Evolutionary conservation across 2,797 vertebrate genomes (phyloP).

Genomic region (Vireo griseus): DNA sequence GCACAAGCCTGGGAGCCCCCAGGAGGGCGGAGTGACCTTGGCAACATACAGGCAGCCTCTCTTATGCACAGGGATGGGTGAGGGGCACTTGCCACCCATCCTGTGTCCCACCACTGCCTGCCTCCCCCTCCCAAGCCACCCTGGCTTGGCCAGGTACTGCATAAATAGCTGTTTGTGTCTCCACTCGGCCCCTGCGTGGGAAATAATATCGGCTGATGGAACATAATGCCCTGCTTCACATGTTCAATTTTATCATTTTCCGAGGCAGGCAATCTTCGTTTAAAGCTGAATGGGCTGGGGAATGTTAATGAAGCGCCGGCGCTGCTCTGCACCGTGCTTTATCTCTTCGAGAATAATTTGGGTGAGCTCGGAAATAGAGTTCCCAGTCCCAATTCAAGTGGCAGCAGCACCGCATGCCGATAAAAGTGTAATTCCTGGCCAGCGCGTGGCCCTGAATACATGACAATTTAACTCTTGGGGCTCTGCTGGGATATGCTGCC

Average conservation of each 20-base stretch:
- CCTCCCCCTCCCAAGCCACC: neutral
- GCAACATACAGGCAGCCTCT: neutral
- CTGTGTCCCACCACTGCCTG: accelerated
- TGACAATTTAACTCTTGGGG: constrained; percentile 51
- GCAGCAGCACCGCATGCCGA: constrained; percentile 47
- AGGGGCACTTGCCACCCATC: neutral
- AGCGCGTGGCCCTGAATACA: constrained; percentile 45
- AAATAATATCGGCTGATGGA: constrained; percentile 67
- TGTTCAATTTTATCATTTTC: constrained; percentile 69
- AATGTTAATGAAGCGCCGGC: constrained; percentile 67
- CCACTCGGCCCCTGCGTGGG: constrained; percentile 42
- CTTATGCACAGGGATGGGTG: neutral
- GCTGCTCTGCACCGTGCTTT: constrained; percentile 58
- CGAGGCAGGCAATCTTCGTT: constrained; percentile 65
- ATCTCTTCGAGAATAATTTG: constrained; percentile 72
- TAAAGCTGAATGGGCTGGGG: constrained; percentile 66
- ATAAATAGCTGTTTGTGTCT: constrained; percentile 67
- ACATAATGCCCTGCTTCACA: constrained; percentile 68
- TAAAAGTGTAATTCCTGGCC: constrained; percentile 68
- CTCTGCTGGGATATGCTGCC: neutral
- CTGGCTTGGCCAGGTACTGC: neutral
- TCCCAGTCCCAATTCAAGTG: constrained; percentile 67
- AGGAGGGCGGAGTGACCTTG: neutral
- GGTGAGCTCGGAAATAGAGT: constrained; percentile 68
- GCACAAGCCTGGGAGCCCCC: neutral